A percentile compares a stretch with the other conserved stretches of the same genome.
Conservation (phyloP, 2,113 vertebrate species). For the Procavia capensis region DNA sequence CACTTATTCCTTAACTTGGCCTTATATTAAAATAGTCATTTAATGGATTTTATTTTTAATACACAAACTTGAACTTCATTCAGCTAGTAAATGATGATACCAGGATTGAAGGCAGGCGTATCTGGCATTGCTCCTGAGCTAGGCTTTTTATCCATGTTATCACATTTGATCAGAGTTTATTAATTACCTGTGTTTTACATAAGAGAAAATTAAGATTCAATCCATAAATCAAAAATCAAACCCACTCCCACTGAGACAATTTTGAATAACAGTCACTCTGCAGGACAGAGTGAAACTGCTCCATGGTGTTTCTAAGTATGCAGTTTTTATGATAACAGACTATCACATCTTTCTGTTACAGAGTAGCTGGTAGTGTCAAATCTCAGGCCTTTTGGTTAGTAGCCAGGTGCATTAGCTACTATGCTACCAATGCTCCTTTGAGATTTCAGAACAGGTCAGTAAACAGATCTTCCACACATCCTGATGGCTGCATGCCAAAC, state of each 20-base stretch:
- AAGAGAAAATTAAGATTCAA: neutral
- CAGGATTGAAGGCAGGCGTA: neutral
- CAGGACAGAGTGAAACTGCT: too few relatives aligned
- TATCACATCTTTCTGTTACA: too few relatives aligned
- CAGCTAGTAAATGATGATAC: neutral
- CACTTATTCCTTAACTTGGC: neutral
- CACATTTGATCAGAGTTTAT: neutral
- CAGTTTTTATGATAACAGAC: too few relatives aligned
- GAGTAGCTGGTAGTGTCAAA: too few relatives aligned
- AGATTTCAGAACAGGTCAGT: neutral
- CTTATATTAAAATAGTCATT: neutral
- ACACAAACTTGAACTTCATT: neutral
- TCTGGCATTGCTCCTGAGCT: neutral
- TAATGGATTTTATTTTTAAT: conserved; percentile 21
- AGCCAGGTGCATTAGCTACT: too few relatives aligned
- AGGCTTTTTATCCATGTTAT: neutral
- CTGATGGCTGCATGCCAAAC: neutral
- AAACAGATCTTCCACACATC: neutral
- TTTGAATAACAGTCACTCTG: too few relatives aligned
- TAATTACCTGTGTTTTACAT: neutral
- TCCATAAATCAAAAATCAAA: too few relatives aligned
- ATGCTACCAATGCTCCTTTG: too few relatives aligned
- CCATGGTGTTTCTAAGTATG: too few relatives aligned
- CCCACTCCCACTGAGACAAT: too few relatives aligned
- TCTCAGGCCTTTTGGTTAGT: too few relatives aligned